Base-by-base conservation (phyloP, 2,888 invertebrate genomes). In the Trichopoda pennipes region DNA sequence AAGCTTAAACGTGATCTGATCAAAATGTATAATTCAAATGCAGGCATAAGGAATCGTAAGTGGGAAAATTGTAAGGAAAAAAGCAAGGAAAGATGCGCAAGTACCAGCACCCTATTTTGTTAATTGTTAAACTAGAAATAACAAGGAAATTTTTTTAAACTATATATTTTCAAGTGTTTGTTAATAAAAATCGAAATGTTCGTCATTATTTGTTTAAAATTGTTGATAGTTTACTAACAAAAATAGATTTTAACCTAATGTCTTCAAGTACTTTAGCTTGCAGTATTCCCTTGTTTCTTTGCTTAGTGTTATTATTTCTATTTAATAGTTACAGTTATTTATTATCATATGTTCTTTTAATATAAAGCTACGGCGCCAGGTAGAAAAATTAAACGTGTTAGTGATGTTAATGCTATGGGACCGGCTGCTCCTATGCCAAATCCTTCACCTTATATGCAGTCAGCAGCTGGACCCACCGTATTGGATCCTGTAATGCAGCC, bases 361-460 rank as follows among this genome's bases (percentile, higher is more conserved):
- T n/a, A n/a, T n/a, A n/a, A 84, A 90, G 90, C 88, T 69, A 86
- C 87, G 85, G 88, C 87, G 55, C 87, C 87, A 74, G 87, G 88
- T 32, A 87, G 90, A 14, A 88, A 90, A 56, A 60, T 86, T 2
- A 94, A 95, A 89, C 92, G 94, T 61, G 94, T 95, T 16, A 94
- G 94, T 87, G 95, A 95, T 91, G 93, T 94, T 10, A 93, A 93
- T 75, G 93, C 94, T 0, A 93, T 95, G 93, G 95, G 92, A 75
- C 92, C 93, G 14, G 14, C 88, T 19, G 90, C 92, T 0, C 92
- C 93, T 83, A 90, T 86, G 85, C 83, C 85, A n/a, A 85, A 80
- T 63, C 79, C 85, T 16, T 84, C 87, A 2, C 85, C 88, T 12
- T 90, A 87, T 69, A 87, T 89, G 89, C 86, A 86, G 9, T 86